Evolutionary conservation across 2,797 vertebrate species (phyloP).

Genomic region (Natrix natrix): DNA sequence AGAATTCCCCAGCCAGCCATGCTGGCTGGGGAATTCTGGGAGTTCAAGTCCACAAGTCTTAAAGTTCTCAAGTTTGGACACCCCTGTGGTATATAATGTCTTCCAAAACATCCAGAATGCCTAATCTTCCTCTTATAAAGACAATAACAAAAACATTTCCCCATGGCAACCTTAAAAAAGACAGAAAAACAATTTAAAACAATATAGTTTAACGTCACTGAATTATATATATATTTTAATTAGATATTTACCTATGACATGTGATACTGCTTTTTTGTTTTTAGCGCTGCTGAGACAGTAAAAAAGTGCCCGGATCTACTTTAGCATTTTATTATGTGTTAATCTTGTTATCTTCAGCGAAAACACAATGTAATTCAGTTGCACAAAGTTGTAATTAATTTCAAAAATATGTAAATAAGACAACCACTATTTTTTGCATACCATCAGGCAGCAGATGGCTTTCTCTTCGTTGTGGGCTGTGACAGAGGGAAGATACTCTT

Average conservation of each 20-base stretch:
- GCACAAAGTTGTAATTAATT: conserved; percentile 11
- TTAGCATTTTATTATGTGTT: conserved; percentile 12
- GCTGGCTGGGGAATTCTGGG: too few species aligned
- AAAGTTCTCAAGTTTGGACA: too few species aligned
- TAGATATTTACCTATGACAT: conserved; percentile 27
- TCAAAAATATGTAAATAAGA: conserved; percentile 27
- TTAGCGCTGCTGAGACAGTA: conserved; percentile 21
- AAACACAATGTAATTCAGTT: conserved; percentile 31
- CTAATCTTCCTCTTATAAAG: background rate
- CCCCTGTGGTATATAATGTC: background rate
- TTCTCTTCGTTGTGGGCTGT: conserved; percentile 98
- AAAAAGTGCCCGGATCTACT: conserved; percentile 34
- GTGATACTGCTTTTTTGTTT: conserved; percentile 40
- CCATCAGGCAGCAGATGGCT: conserved; percentile 93
- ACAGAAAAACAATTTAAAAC: background rate
- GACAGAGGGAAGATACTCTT: conserved; percentile 99
- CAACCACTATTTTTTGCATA: conserved; percentile 57
- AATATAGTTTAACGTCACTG: conserved; percentile 37
- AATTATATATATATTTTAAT: conserved; percentile 29
- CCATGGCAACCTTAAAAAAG: background rate
- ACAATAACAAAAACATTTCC: background rate
- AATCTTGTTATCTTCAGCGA: conserved; percentile 35
- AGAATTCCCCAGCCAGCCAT: too few species aligned
- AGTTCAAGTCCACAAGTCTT: too few species aligned
- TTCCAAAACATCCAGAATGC: background rate